Conservation (phyloP, 92 coral and sea anemone genomes). For the Montipora capitata region DNA sequence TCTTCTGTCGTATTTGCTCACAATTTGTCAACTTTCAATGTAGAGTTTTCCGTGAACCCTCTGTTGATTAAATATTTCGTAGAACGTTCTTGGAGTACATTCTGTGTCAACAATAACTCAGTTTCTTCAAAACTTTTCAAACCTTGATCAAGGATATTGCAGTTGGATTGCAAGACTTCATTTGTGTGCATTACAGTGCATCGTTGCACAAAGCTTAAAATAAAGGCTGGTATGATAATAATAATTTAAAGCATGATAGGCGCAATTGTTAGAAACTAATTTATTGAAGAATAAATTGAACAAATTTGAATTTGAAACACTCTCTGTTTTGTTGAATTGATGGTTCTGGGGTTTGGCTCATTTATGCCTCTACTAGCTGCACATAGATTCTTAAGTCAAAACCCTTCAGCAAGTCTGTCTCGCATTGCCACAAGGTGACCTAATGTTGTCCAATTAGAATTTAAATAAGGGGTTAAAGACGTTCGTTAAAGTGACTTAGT, state of each 20-base stretch:
- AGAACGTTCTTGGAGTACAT: background rate
- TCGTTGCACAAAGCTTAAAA: conserved; percentile 19
- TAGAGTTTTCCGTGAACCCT: background rate
- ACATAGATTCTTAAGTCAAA: too few relatives aligned
- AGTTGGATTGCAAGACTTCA: conserved; percentile 47
- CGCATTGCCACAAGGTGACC: too few relatives aligned
- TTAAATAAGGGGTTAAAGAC: background rate
- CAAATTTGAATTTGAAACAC: conserved; percentile 30
- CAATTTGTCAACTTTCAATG: background rate
- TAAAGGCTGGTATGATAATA: conserved; percentile 16
- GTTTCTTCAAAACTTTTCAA: background rate
- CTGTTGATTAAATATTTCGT: background rate
- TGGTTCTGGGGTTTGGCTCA: too few relatives aligned
- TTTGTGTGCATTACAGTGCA: background rate
- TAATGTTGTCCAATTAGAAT: too few relatives aligned
- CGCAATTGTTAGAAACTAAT: conserved; percentile 54
- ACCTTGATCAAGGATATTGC: background rate
- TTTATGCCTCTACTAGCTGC: too few relatives aligned
- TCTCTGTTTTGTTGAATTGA: background rate
- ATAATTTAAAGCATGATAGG: conserved; percentile 12
- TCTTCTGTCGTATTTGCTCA: background rate
- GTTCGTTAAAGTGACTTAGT: too few relatives aligned
- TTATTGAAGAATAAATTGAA: conserved; percentile 56
- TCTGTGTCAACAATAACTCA: background rate
- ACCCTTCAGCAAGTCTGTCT: too few relatives aligned